Conservation (phyloP, 2,113 vertebrate genomes). For the Mixornis gularis region DNA sequence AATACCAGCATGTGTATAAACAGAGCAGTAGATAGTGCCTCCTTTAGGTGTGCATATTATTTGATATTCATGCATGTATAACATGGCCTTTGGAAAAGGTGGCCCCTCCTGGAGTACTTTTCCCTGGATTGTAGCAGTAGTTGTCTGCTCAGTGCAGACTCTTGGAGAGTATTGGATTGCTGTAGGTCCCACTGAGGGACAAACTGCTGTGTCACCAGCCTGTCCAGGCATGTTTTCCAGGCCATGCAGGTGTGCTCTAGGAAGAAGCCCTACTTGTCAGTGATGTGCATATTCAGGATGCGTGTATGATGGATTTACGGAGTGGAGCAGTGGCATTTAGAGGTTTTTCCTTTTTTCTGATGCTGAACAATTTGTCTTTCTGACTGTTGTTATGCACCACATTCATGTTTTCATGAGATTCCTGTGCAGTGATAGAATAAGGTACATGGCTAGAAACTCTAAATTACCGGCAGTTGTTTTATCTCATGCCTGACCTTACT, state of each 20-base stretch:
- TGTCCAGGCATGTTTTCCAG: neutral
- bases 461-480: neutral
- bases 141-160: neutral
- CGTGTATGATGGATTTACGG: neutral
- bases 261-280: neutral
- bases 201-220: neutral
- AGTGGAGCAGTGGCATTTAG: neutral
- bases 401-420: neutral
- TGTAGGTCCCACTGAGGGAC: neutral
- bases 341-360: neutral
- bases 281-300: neutral
- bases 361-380: neutral
- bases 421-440: neutral
- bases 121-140: neutral
- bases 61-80: fast-evolving
- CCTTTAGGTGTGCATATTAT: neutral
- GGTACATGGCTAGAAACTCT: neutral
- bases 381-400: neutral
- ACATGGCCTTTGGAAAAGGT: neutral
- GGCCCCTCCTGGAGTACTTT: neutral
- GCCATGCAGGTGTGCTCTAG: fast-evolving
- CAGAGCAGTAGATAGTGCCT: neutral
- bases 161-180: fast-evolving
- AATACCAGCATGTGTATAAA: neutral
- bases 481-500: neutral